Base-by-base conservation (phyloP, 2,797 vertebrate species). In the Neosilurus mollespiculum region DNA sequence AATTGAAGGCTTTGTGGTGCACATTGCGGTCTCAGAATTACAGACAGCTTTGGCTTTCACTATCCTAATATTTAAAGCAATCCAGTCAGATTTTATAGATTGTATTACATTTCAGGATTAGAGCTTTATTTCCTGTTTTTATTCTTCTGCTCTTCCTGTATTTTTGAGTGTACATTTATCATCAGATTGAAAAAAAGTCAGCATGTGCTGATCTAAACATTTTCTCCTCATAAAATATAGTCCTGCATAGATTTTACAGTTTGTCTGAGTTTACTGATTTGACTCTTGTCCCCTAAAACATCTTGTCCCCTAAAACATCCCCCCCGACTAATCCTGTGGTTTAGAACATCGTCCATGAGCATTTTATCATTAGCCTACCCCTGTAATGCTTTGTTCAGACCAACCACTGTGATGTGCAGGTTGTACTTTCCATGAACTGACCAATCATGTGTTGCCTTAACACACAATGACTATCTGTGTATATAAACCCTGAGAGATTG, bases 151-250 rank as follows among this genome's bases (percentile, higher is more conserved):
- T 61, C 34, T 71, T 30, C 2, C n/a, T 58, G 15, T 51, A 30
- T 71, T 69, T 69, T 37, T 61, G 34, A 61, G 24, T 34, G 62
- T 51, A 53, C 53, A 54, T 75, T 14, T 14, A 54, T 83, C 12
- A 30, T 51, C 62, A 49, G 53, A 54, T 30, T 37, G 51, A 65
- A 61, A 86, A 85, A 54, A 43, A 43, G 88, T 92, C 87, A 87
- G 85, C 87, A 88, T 82, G 87, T 86, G 76, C 85, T 81, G 1
- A 2, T 56, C 83, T 83, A 81, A 90, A 6, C 78, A 30, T 83
- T 69, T 84, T 77, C 80, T 78, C 71, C 71, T 81, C 18, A 34
- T 34, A 37, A 64, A 80, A 77, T 51, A 64, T 26, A 69, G 14
- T 22, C 30, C 49, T 34, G 22, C 49, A 72, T 16, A 81, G 53